Base-by-base conservation (phyloP, 2,113 vertebrate genomes). In the human (Homo sapiens) region DNA sequence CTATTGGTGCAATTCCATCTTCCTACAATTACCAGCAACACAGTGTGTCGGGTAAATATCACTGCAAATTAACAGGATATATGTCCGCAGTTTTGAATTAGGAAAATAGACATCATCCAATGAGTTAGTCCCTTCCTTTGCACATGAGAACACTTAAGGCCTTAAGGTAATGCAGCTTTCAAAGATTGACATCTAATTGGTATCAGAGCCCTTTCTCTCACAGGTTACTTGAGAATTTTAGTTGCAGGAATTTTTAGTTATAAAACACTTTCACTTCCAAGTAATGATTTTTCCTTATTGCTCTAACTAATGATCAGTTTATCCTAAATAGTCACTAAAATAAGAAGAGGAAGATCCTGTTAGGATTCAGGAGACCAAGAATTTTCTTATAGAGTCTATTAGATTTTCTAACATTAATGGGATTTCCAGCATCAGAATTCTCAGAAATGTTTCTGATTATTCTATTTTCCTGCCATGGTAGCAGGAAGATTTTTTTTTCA, bases 11-110 rank as follows among this genome's bases (percentile, higher is more conserved):
- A 99, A 99, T 99, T 98, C 99, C 99, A 98, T 99, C 98, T 98
- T 99, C 99, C 83, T 99, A 99, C 97, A 99, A 99, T 99, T 99
- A 99, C 99, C 99, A 99, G 99, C 99, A 99, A 97, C 99, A 99
- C 98, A 99, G 99, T 96, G 99, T 99, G 96, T 99, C 99, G 99
- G 99, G 99, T 99, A 99, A 98, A 97, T 94, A 90, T 80, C 73
- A 73, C 2, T 73, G n/a, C 16, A 86, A 70, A 50, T 88, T 76
- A 83, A 38, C 17, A 94, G 16, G 40, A 22, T 16, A 22, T 48
- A 87, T 50, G n/a, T 89, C 16, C 25, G 82, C 18, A 55, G 38
- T 45, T 96, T 85, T 95, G 30, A 81, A 78, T 81, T 94, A 59
- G 52, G 68, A 89, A 95, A 92, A n/a, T 38, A 93, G 38, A 45